Conservation (phyloP, 2,797 vertebrate species). For the Acridotheres tristis region DNA sequence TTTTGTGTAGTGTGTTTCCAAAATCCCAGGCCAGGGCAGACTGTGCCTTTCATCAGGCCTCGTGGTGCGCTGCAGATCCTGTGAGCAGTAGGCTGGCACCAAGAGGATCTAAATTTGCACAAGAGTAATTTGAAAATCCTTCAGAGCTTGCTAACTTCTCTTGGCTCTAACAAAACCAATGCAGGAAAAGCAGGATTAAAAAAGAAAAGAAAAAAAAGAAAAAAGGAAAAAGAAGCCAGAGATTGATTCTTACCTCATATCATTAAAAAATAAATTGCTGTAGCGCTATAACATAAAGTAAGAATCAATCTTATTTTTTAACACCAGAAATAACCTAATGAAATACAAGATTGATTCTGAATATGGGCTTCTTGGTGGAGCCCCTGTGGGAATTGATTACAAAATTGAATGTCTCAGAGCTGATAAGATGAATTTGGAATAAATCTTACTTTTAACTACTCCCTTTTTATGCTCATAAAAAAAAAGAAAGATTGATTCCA, state of each 20-base stretch:
- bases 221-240: conserved; percentile 45
- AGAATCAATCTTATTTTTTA: conserved; percentile 78
- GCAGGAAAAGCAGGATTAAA: conserved; percentile 34
- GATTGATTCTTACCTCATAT: conserved; percentile 77
- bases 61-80: background rate
- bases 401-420: conserved; percentile 75
- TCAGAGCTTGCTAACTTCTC: conserved; percentile 33
- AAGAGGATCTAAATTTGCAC: background rate
- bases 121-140: conserved; percentile 28
- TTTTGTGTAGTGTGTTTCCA: background rate
- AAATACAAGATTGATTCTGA: conserved; percentile 77
- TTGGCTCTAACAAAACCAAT: background rate
- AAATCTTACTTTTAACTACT: conserved; percentile 77
- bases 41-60: background rate
- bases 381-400: conserved; percentile 75
- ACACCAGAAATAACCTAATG: conserved; percentile 77
- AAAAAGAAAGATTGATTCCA: conserved; percentile 72
- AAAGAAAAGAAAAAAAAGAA: background rate
- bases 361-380: conserved; percentile 73
- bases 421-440: conserved; percentile 77
- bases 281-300: conserved; percentile 74
- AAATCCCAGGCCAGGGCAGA: background rate
- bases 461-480: conserved; percentile 72
- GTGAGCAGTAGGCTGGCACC: background rate
- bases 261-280: conserved; percentile 78